Evolutionary conservation across 2,888 invertebrate species (phyloP).

Genomic region (Aspidiotus destructor): DNA sequence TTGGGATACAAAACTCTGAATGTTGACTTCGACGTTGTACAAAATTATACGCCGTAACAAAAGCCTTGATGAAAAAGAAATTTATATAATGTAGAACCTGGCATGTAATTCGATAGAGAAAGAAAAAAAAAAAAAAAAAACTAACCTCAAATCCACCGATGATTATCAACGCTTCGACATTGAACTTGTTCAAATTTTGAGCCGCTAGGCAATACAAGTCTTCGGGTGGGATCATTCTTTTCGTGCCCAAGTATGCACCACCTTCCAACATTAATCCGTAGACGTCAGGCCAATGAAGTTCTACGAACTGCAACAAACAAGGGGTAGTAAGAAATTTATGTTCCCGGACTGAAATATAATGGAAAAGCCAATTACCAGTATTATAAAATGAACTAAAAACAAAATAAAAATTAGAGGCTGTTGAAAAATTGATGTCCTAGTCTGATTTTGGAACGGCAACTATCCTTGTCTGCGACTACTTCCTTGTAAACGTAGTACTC

Average conservation of each 20-base stretch:
- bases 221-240: slow-evolving; percentile 72
- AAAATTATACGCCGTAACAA: slow-evolving; percentile 67
- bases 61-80: slow-evolving; percentile 53
- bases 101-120: not conserved
- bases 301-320: slow-evolving; percentile 12
- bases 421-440: too few species aligned
- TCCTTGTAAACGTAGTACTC: too few species aligned
- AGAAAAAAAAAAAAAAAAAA: not conserved
- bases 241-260: slow-evolving; percentile 92
- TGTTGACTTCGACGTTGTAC: slow-evolving; percentile 60
- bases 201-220: slow-evolving; percentile 71
- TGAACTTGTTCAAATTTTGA: slow-evolving; percentile 70
- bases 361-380: too few species aligned
- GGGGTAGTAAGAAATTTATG: too few species aligned
- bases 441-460: too few species aligned
- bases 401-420: too few species aligned
- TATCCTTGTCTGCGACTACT: too few species aligned
- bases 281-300: slow-evolving; percentile 71
- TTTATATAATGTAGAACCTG: not conserved
- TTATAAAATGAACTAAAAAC: too few species aligned
- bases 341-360: too few species aligned
- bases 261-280: slow-evolving; percentile 95
- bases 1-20: slow-evolving; percentile 83
- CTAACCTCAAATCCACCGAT: slow-evolving; percentile 91
- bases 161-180: slow-evolving; percentile 74